Conservation (phyloP, 2,113 vertebrate genomes). For the Oplegnathus fasciatus region DNA sequence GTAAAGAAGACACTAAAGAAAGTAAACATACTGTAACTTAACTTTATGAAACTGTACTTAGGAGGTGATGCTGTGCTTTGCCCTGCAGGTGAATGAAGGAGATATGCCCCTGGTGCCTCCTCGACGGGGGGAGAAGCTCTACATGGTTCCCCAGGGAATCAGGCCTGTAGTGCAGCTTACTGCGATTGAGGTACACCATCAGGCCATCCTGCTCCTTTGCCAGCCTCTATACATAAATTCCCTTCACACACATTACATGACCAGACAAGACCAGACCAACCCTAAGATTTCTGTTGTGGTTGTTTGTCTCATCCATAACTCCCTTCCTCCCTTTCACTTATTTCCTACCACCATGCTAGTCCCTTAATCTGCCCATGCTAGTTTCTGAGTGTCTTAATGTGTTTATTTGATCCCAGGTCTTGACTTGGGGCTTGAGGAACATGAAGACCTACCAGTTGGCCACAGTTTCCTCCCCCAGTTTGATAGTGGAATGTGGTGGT, state of each 20-base stretch:
- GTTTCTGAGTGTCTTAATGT: not conserved
- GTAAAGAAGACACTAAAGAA: slow-evolving; percentile 70
- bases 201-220: not conserved
- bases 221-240: slow-evolving; percentile 75
- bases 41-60: not conserved
- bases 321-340: not conserved
- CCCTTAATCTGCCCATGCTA: not conserved
- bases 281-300: slow-evolving; percentile 5
- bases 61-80: slow-evolving; percentile 2
- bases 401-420: slow-evolving; percentile 83
- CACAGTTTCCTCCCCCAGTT: slow-evolving; percentile 91
- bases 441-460: slow-evolving; percentile 97
- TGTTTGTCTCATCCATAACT: not conserved
- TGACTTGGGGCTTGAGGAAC: slow-evolving; percentile 98
- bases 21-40: not conserved
- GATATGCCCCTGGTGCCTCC: slow-evolving; percentile 94
- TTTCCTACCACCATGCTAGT: not conserved
- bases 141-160: slow-evolving; percentile 98
- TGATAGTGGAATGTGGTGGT: slow-evolving; percentile 95
- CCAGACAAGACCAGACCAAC: slow-evolving; percentile 47
- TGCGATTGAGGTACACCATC: slow-evolving; percentile 89
- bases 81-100: slow-evolving; percentile 81
- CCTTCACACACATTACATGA: slow-evolving; percentile 15
- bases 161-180: slow-evolving; percentile 97
- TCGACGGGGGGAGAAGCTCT: slow-evolving; percentile 90